These are phyloP conservation scores for Urosaurus nigricauda DNA, from an alignment of 2,797 vertebrate species.

Conservation along the genomic window DNA sequence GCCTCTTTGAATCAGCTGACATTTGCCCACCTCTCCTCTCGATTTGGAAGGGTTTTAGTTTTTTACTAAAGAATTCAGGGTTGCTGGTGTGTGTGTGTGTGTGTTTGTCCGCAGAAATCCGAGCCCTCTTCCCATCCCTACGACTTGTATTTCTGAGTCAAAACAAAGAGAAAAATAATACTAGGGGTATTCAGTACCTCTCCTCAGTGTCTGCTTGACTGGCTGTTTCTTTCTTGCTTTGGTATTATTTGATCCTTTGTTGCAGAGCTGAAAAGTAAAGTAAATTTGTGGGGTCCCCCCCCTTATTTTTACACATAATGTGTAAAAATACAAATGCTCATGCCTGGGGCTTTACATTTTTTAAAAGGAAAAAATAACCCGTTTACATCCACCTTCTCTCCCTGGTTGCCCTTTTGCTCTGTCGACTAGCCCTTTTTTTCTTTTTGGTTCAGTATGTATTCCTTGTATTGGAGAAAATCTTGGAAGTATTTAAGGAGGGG, in stretches of 20 bases:
- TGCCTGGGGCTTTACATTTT: not conserved
- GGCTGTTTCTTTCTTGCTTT: slow-evolving; percentile 66
- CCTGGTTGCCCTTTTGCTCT: too few relatives aligned
- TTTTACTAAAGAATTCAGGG: not conserved
- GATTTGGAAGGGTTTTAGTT: not conserved
- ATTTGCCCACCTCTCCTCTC: too few relatives aligned
- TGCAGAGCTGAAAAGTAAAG: slow-evolving; percentile 72
- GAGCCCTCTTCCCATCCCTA: slow-evolving; percentile 75
- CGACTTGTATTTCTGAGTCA: slow-evolving; percentile 77
- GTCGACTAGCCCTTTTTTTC: too few relatives aligned
- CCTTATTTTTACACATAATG: slow-evolving; percentile 61
- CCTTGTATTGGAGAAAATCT: too few relatives aligned
- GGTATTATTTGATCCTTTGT: slow-evolving; percentile 28
- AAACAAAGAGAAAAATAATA: slow-evolving; percentile 28
- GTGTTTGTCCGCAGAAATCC: not conserved
- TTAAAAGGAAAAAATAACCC: not conserved
- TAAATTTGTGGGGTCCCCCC: too few relatives aligned
- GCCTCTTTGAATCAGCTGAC: too few relatives aligned
- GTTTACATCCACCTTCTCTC: not conserved
- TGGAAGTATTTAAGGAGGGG: too few relatives aligned
- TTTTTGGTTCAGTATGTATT: too few relatives aligned
- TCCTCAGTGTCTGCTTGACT: slow-evolving; percentile 79
- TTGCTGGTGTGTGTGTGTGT: not conserved
- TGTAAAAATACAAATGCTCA: too few relatives aligned
- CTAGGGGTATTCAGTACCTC: slow-evolving; percentile 79